phyloP scores from a whole-genome alignment of 2,113 vertebrate species.

The Prionailurus viverrinus region DNA sequence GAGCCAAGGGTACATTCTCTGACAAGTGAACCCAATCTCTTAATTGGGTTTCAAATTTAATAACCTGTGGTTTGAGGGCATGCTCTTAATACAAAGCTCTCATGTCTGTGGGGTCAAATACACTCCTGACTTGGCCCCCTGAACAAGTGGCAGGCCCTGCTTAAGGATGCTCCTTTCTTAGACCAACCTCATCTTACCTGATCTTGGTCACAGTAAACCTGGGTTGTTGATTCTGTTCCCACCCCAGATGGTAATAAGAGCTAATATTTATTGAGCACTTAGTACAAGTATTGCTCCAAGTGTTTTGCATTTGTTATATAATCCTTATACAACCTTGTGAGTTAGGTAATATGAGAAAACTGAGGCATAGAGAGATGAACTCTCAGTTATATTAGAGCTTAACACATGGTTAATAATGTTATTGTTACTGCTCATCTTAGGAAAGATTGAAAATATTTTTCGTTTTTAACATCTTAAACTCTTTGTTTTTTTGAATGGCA shows the following conservation, averaged over 20 bases:
- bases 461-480: constrained; percentile 26
- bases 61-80: background rate
- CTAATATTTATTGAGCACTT: constrained; percentile 12
- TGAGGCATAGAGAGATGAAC: background rate
- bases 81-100: background rate
- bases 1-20: background rate
- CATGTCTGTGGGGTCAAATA: background rate
- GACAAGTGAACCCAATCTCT: background rate
- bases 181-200: background rate
- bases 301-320: constrained; percentile 28
- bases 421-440: background rate
- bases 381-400: background rate
- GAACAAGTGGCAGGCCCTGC: background rate
- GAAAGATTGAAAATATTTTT: background rate
- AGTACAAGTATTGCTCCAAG: background rate
- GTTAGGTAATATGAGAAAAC: background rate
- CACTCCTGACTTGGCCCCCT: background rate
- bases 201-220: background rate
- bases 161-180: background rate
- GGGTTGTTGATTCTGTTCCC: background rate
- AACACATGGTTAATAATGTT: background rate
- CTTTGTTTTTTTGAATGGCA: constrained; percentile 37
- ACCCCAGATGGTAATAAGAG: background rate
- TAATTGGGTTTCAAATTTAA: background rate
- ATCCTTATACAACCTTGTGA: background rate